These are phyloP conservation scores for Parnassius orleans DNA, from an alignment of 2,888 invertebrate species.

Conservation along the genomic window DNA sequence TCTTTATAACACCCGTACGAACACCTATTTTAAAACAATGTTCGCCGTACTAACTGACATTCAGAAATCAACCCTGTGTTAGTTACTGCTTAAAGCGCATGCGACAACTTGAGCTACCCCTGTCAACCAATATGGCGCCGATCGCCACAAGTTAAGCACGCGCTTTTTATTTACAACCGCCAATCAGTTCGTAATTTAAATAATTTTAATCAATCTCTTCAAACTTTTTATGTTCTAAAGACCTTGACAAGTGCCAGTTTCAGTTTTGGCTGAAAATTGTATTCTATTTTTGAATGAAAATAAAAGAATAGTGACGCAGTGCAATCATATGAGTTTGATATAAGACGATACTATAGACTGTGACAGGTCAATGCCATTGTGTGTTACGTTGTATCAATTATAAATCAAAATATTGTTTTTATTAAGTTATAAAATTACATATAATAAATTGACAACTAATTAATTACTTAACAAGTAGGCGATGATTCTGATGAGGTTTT, in stretches of 20 bases:
- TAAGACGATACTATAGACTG: constrained; percentile 47
- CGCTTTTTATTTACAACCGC: constrained; percentile 58
- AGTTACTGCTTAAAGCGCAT: constrained; percentile 54
- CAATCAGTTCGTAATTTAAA: constrained; percentile 29
- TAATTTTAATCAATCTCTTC: constrained; percentile 20
- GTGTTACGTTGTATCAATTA: constrained; percentile 42
- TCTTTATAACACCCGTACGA: neutral
- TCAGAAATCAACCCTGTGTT: constrained; percentile 48
- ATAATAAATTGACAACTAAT: constrained; percentile 10
- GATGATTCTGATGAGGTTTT: too few relatives aligned
- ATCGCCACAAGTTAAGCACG: constrained; percentile 71
- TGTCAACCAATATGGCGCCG: constrained; percentile 74
- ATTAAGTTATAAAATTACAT: neutral
- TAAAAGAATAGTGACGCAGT: constrained; percentile 48
- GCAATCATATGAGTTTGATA: constrained; percentile 53
- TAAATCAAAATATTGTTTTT: constrained; percentile 5
- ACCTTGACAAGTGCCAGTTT: constrained; percentile 24
- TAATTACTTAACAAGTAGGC: neutral
- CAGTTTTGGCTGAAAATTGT: constrained; percentile 25
- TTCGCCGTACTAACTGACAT: constrained; percentile 42
- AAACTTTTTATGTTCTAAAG: constrained; percentile 21
- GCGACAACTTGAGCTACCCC: constrained; percentile 61
- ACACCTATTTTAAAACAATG: constrained; percentile 38
- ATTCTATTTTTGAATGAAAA: constrained; percentile 12
- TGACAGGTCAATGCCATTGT: constrained; percentile 49